phyloP scores from a whole-genome alignment of 2,888 invertebrate genomes.

The Tenthredo distinguenda region DNA sequence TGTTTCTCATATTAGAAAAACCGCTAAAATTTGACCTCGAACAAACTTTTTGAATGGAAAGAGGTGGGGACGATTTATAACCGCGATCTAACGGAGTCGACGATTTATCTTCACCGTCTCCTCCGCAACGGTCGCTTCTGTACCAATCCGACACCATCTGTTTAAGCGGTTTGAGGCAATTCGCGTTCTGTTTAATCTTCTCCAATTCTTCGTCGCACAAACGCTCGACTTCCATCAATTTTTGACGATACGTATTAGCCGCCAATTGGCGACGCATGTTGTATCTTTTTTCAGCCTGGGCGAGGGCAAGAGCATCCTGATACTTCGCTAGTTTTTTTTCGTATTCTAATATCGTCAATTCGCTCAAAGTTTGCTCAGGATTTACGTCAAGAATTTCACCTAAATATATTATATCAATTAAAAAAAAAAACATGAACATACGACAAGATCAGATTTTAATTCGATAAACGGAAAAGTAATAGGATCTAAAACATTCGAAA shows the following conservation, averaged over 20 bases:
- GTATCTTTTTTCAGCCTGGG: conserved; percentile 72
- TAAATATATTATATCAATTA: conserved; percentile 32
- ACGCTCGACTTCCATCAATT: conserved; percentile 76
- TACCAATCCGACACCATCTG: conserved; percentile 76
- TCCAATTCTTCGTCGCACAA: conserved; percentile 77
- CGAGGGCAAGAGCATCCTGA: conserved; percentile 69
- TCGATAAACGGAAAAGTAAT: not conserved
- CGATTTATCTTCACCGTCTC: conserved; percentile 34
- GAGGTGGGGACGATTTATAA: not conserved
- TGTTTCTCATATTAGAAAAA: not conserved
- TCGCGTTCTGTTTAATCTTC: conserved; percentile 74
- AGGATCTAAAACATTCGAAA: no score
- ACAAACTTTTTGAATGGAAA: not conserved
- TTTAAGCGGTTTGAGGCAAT: conserved; percentile 73
- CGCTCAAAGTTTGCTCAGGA: conserved; percentile 63
- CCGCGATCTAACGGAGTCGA: not conserved
- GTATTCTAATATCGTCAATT: conserved; percentile 68
- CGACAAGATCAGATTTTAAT: not conserved
- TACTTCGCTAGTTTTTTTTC: conserved; percentile 71
- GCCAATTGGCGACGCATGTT: conserved; percentile 72
- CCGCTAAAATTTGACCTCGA: not conserved
- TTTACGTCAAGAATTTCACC: conserved; percentile 59
- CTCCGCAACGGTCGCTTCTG: conserved; percentile 59
- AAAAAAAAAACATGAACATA: not conserved
- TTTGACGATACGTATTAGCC: conserved; percentile 74